Evolutionary conservation across 1,140 invertebrate species (phyloP), one percentile per base, ranked within the genome.

Genomic region (Pseudomyrmex pallidus): DNA sequence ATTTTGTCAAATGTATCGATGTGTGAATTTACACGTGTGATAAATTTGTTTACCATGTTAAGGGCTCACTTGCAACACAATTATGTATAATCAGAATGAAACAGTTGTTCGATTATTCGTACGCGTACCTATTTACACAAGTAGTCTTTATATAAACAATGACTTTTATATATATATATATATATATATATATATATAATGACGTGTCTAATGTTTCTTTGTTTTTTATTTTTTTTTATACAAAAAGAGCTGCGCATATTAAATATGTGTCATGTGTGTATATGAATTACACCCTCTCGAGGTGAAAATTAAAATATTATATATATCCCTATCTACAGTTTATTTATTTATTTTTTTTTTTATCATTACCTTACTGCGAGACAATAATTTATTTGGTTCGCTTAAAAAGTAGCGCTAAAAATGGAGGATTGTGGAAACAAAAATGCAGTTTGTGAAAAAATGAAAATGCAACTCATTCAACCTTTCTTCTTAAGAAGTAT

Each of bases 11-110:
- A 80, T 91, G 90, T 89, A 87, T 89, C 84, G 64, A 86, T 92
- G 87, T 93, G 90, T 87, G 87, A 91, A 91, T 91, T 89, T 92
- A 92, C 91, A 92, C 84, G 89, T 92, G 89, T 89, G 89, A 85
- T 89, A 91, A 90, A 72, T 85, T 74, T 35, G 68, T 77, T 84
- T 88, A 87, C 63, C 82, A 63, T 88, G 82, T 84, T 86, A 85
- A 87, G 90, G 88, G 86, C 90, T 89, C 85, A 85, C 74, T 89
- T 88, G 86, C 85, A 90, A 91, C 90, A 85, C 83, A 91, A 66
- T 88, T 87, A 88, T 92, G 17, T 22, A 93, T 89, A 92, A 76
- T 90, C 74, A 87, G 73, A 85, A 89, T 90, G 70, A 91, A 92
- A 92, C 90, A 89, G 89, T 89, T 35, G 68, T 86, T 72, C 77